Conservation (phyloP, 2,888 invertebrate species). For the Noctua janthe region DNA sequence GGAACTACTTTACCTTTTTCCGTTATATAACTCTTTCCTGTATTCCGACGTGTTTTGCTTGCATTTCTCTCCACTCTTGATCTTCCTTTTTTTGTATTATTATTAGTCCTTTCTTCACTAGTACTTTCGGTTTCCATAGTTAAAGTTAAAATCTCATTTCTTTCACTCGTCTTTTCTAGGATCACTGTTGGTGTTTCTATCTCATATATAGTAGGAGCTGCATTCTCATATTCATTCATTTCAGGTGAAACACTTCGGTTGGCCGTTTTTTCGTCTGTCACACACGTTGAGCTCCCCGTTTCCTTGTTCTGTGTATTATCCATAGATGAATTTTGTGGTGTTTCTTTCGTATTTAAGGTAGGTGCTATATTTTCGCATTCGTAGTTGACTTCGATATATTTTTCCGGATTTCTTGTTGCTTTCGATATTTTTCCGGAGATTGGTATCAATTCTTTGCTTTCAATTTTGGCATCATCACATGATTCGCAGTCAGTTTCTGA, state of each 20-base stretch:
- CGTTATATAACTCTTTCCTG: conserved; percentile 3
- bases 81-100: not conserved
- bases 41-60: conserved; percentile 12
- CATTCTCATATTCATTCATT: conserved; percentile 7
- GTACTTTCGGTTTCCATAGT: conserved; percentile 2
- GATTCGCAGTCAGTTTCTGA: conserved; percentile 14
- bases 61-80: conserved; percentile 15
- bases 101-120: conserved; percentile 1
- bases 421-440: not conserved
- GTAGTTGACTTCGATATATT: too few relatives aligned
- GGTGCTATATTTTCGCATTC: too few relatives aligned
- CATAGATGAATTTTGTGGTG: not conserved
- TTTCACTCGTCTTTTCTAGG: not conserved
- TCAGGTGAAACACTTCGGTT: conserved; percentile 3
- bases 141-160: conserved; percentile 16
- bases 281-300: not conserved
- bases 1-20: conserved; percentile 14
- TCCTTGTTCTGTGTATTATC: conserved; percentile 8
- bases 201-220: not conserved
- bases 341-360: not conserved
- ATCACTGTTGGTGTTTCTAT: not conserved
- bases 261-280: not conserved
- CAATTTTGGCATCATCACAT: not conserved
- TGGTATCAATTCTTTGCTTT: not conserved
- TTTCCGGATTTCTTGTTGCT: not conserved